A percentile compares a stretch with the other conserved stretches of the same genome.
Evolutionary conservation across 2,888 invertebrate species (phyloP).

Genomic region (Pomacea canaliculata): DNA sequence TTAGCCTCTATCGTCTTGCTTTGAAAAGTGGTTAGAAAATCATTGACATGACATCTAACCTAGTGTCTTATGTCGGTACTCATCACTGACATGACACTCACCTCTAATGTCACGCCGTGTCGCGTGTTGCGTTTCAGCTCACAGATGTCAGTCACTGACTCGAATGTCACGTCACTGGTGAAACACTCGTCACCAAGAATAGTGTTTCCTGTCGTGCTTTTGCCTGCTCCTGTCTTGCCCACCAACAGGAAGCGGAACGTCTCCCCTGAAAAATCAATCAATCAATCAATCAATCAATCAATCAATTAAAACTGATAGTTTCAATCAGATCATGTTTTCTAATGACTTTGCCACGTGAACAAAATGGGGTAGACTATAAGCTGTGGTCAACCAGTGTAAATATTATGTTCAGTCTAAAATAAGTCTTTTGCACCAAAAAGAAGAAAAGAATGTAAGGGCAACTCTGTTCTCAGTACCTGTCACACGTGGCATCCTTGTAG

Average conservation of each 20-base stretch:
- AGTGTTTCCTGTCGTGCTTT: constrained; percentile 14
- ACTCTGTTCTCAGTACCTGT: too few species aligned
- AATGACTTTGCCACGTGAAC: neutral
- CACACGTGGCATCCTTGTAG: too few species aligned
- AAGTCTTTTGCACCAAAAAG: too few species aligned
- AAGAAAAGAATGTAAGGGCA: too few species aligned
- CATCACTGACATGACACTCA: neutral
- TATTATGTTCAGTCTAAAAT: too few species aligned
- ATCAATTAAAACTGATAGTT: neutral
- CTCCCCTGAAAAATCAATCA: constrained; percentile 4
- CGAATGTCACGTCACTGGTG: constrained; percentile 5
- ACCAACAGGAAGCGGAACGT: constrained; percentile 15
- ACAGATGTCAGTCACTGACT: constrained; percentile 16
- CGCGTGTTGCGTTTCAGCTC: neutral
- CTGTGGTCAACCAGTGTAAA: too few species aligned
- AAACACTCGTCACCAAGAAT: constrained; percentile 13
- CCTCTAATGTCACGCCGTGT: constrained; percentile 8
- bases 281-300: neutral
- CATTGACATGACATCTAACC: too few species aligned
- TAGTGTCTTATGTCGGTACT: too few species aligned
- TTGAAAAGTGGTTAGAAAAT: neutral
- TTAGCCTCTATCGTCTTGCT: neutral
- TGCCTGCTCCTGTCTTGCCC: constrained; percentile 16
- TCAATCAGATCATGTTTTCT: too few species aligned
- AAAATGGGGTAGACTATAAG: too few species aligned